Base-by-base conservation (phyloP, 2,888 invertebrate genomes). In the Pristionchus japonicus region DNA sequence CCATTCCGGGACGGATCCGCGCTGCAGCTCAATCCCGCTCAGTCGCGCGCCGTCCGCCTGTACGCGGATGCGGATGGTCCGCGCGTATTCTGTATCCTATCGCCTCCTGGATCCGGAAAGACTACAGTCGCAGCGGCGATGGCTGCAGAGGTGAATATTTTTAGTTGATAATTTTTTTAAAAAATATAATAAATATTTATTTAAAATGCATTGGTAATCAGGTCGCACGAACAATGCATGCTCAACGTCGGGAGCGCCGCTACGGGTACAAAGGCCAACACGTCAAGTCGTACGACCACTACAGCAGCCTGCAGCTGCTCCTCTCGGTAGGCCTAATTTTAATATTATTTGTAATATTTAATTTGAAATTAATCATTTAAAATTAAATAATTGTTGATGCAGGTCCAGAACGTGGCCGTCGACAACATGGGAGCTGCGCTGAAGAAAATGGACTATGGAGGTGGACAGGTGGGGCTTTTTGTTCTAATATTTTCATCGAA, bases 51-150 rank as follows among this genome's bases (percentile, higher is more conserved):
- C 37, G 70, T 74, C 23, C 70, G 70, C 70, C 15, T 23, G 40
- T 74, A 74, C 70, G 70, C 40, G 70, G 70, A 74, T 23, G 11
- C 1, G 64, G 31, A 64, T 13, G 70, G 37, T 15, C 80, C 70
- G 70, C 70, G 70, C 40, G 70, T 74, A 23, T 74, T 40, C 70
- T 74, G 70, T 40, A 74, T 74, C 23, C 70, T 74, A 20, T 74
- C 70, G 13, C 70, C 70, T 2, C 82, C 82, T 23, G 82, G 82
- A 31, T 83, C 82, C 9, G 82, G 82, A 15, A 83, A 83, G 52
- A 40, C 70, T 23, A 74, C 70, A 40, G 70, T 74, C 2, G 70
- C 70, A 20, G 70, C 70, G 0, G 70, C 70, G 40, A 74, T 74
- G 70, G 70, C 70, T 74, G 70, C 70, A 37, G 70, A 37, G 34